Base-by-base conservation (phyloP, 2,797 vertebrate genomes). In the Myioborus miniatus region DNA sequence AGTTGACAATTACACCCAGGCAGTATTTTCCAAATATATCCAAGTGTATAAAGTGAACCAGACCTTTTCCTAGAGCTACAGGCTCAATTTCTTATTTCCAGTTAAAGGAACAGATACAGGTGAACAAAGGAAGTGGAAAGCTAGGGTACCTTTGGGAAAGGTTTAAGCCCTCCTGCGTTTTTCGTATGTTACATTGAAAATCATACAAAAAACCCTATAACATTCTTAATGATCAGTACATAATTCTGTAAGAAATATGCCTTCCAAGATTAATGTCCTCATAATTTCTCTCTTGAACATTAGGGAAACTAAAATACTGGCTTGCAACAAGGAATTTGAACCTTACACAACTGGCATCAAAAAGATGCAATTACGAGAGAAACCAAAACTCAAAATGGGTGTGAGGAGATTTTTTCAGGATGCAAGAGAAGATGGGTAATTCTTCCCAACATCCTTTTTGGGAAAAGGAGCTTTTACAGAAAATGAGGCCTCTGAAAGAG, bases 161-260 rank as follows among this genome's bases (percentile, higher is more conserved):
- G 46, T 77, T 62, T 59, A 78, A 78, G 10, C 27, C 26, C 36
- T 76, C 41, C 26, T 47, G 24, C 6, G 3, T 68, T 59, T 64
- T 82, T 75, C 30, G 32, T 5, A 19, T 0, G 0, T 47, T 34
- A 34, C 1, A 1, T 0, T 47, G 44, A 71, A 80, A 67, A 71
- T 21, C 39, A 30, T 17, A 5, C 13, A 49, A 79, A 68, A 23
- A 4, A 0, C 0, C 4, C 11, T 7, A 43, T 0, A 6, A 21
- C 5, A 37, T 34, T 39, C 20, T 7, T 67, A 46, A 55, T 34
- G 36, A 75, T 59, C 27, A 69, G 10, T 49, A 49, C 30, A 62
- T 49, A 81, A 62, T 56, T 69, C 50, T 44, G 15, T 56, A 37
- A 41, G 15, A 87, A 86, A 69, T 22, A 52, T 4, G 13, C 17